Conservation (phyloP, 2,888 invertebrate species). For the Hemithea aestivaria region DNA sequence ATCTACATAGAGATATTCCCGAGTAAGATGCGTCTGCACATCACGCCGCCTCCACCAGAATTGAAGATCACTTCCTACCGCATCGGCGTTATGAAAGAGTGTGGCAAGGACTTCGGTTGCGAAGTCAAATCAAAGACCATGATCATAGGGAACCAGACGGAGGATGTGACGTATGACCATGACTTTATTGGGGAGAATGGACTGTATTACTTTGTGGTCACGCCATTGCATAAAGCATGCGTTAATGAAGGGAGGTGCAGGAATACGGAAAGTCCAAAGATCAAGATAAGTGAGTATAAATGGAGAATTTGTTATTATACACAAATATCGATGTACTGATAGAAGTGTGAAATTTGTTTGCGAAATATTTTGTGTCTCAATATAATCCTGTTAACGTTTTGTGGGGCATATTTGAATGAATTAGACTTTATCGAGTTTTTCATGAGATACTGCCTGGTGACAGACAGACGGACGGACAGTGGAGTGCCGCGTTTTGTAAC, state of each 20-base stretch:
- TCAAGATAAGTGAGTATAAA: constrained; percentile 57
- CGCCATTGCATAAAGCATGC: constrained; percentile 51
- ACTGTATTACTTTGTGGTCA: constrained; percentile 56
- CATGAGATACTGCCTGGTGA: too few species aligned
- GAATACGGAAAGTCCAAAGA: constrained; percentile 56
- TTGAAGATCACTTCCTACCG: constrained; percentile 50
- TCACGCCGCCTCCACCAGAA: constrained; percentile 55
- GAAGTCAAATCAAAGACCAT: constrained; percentile 35
- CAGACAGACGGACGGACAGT: too few species aligned
- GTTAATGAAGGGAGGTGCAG: constrained; percentile 36
- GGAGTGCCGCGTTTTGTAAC: too few species aligned
- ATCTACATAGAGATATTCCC: constrained; percentile 64
- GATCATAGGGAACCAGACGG: constrained; percentile 38
- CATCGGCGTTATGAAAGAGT: constrained; percentile 48
- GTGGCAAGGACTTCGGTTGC: constrained; percentile 35
- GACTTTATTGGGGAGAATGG: constrained; percentile 52
- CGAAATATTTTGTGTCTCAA: too few species aligned
- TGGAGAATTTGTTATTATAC: too few species aligned
- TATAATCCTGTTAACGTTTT: too few species aligned
- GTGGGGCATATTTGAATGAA: too few species aligned
- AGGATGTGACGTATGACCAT: constrained; percentile 57
- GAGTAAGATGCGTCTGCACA: constrained; percentile 52
- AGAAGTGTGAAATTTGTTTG: too few species aligned
- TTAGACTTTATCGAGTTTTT: too few species aligned
- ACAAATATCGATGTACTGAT: too few species aligned